phyloP scores from a whole-genome alignment of 2,888 invertebrate genomes.

The Galeruca laticollis region DNA sequence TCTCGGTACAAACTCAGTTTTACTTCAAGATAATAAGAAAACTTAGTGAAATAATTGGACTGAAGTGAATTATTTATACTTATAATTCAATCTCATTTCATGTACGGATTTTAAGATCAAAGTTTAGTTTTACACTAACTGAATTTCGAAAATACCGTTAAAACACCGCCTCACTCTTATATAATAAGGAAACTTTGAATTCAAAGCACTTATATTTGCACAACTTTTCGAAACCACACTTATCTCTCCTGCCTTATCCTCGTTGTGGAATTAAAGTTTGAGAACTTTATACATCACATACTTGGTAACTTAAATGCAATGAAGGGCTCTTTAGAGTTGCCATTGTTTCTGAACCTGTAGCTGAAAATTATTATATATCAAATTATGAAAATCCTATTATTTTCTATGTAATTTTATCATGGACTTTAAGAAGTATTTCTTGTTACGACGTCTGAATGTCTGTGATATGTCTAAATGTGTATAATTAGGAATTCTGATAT shows the following conservation, averaged over 20 bases:
- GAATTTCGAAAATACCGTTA: neutral
- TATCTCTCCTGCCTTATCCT: no score
- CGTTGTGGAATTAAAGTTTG: no score
- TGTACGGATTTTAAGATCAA: neutral
- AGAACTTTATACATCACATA: neutral
- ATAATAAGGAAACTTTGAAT: neutral
- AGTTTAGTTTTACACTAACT: neutral
- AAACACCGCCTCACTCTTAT: neutral
- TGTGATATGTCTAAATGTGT: no score
- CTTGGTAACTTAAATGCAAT: neutral
- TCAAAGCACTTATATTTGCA: neutral
- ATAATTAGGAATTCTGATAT: no score
- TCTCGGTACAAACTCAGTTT: neutral
- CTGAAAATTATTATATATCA: no score
- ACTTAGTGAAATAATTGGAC: neutral
- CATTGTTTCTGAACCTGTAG: no score
- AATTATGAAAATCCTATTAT: no score
- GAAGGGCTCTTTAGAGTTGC: no score
- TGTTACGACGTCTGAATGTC: no score
- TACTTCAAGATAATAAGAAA: neutral
- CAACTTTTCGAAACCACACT: neutral
- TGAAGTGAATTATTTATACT: neutral
- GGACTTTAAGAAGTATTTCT: no score
- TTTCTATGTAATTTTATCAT: no score
- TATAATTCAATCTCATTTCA: neutral